Evolutionary conservation across 2,888 invertebrate genomes (phyloP).

Genomic region (Notocelia uddmanniana): DNA sequence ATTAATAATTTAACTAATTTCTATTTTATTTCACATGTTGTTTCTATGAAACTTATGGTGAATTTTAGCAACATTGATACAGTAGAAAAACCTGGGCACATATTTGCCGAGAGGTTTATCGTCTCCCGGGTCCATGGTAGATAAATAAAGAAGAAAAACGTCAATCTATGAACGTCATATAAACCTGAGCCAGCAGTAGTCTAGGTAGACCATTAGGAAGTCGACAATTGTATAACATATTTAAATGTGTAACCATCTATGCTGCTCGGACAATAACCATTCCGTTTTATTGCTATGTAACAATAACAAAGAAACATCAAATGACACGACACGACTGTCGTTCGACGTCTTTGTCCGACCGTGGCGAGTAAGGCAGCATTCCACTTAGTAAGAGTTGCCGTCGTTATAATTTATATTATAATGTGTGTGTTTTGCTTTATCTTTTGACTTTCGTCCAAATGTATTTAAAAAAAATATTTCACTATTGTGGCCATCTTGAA

Average conservation of each 20-base stretch:
- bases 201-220: slow-evolving; percentile 25
- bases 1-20: no score
- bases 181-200: neutral
- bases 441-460: slow-evolving; percentile 30
- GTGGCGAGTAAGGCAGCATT: slow-evolving; percentile 36
- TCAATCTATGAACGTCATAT: neutral
- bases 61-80: no score
- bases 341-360: slow-evolving; percentile 58
- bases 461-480: slow-evolving; percentile 9
- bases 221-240: slow-evolving; percentile 17
- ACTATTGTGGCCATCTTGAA: slow-evolving; percentile 6
- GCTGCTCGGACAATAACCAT: slow-evolving; percentile 52
- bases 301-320: slow-evolving; percentile 61
- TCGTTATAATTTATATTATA: slow-evolving; percentile 13
- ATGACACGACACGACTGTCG: slow-evolving; percentile 55
- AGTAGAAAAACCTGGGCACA: no score
- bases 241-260: slow-evolving; percentile 40
- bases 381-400: slow-evolving; percentile 32
- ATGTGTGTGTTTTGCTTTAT: slow-evolving; percentile 19
- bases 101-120: no score
- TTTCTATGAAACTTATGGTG: no score
- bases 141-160: neutral
- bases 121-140: no score
- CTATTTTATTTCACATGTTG: no score
- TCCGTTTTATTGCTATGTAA: slow-evolving; percentile 56